These are phyloP conservation scores for Fragum fragum DNA, from an alignment of 2,888 invertebrate species.

Conservation along the genomic window DNA sequence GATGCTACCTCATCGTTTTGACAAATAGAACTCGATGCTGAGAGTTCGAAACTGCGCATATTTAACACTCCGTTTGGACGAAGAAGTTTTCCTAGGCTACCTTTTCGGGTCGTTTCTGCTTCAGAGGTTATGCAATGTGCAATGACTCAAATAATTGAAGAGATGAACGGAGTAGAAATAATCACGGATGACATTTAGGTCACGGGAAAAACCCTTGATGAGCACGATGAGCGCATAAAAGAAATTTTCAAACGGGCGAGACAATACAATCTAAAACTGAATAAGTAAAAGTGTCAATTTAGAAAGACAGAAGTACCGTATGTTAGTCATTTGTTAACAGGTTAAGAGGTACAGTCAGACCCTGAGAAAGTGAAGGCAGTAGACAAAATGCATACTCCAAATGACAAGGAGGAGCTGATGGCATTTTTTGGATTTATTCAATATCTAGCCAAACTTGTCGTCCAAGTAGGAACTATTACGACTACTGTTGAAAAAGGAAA, in stretches of 20 bases:
- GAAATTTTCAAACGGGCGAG: background rate
- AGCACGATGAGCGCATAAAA: background rate
- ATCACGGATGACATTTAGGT: background rate
- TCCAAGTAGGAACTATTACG: background rate
- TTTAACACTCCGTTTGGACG: background rate
- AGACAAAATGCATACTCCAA: too few relatives aligned
- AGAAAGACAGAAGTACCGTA: conserved; percentile 1
- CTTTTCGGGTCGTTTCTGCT: background rate
- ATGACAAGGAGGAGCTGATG: too few relatives aligned
- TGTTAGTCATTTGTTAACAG: background rate
- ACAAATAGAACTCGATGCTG: background rate
- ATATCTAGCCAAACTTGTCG: background rate
- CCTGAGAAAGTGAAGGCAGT: too few relatives aligned
- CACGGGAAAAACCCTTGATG: background rate
- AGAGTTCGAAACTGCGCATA: background rate
- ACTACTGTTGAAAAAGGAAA: background rate
- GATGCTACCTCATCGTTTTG: background rate
- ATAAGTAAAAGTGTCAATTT: background rate
- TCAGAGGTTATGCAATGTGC: background rate
- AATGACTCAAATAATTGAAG: background rate
- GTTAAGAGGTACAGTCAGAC: too few relatives aligned
- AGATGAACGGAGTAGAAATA: background rate
- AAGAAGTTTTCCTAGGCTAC: background rate
- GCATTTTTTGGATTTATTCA: background rate
- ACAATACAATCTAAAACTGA: background rate